Conservation (phyloP, 1,140 invertebrate species). For the Coelopa frigida region DNA sequence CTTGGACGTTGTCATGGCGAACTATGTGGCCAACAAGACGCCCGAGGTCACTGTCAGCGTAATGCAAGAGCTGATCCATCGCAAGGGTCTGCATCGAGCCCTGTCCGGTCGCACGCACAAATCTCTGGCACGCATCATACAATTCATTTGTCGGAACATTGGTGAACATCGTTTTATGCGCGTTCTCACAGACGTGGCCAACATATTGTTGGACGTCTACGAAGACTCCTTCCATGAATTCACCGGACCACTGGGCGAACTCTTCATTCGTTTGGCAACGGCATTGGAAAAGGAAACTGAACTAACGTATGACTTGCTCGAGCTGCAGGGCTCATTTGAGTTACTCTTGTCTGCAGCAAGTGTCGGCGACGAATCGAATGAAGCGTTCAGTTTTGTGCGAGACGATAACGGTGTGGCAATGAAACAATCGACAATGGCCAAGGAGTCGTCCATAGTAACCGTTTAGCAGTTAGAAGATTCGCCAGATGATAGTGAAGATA, state of each 20-base stretch:
- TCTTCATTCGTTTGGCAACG: slow-evolving; percentile 54
- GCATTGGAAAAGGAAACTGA: slow-evolving; percentile 61
- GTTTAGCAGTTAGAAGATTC: slow-evolving; percentile 7
- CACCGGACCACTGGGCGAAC: slow-evolving; percentile 51
- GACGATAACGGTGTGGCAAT: slow-evolving; percentile 2
- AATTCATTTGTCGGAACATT: slow-evolving; percentile 70
- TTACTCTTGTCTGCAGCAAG: slow-evolving; percentile 57
- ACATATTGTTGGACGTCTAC: slow-evolving; percentile 67
- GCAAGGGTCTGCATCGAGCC: slow-evolving; percentile 64
- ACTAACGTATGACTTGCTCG: slow-evolving; percentile 53
- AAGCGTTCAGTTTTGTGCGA: slow-evolving; percentile 13
- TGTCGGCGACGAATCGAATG: slow-evolving; percentile 15
- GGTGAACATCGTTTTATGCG: slow-evolving; percentile 66
- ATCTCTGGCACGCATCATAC: slow-evolving; percentile 58
- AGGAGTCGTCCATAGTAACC: slow-evolving; percentile 14
- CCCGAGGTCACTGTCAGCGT: slow-evolving; percentile 73
- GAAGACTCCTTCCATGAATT: slow-evolving; percentile 53
- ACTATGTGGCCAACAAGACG: slow-evolving; percentile 53
- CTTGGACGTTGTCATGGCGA: slow-evolving; percentile 62
- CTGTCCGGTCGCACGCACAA: slow-evolving; percentile 61
- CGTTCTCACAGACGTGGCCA: slow-evolving; percentile 64
- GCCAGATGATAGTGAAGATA: too few relatives aligned
- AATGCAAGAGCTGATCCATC: slow-evolving; percentile 75
- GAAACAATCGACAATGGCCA: slow-evolving; percentile 16
- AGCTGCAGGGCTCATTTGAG: slow-evolving; percentile 62